Evolutionary conservation across 2,888 invertebrate species (phyloP).

Genomic region (Molanna angustata): DNA sequence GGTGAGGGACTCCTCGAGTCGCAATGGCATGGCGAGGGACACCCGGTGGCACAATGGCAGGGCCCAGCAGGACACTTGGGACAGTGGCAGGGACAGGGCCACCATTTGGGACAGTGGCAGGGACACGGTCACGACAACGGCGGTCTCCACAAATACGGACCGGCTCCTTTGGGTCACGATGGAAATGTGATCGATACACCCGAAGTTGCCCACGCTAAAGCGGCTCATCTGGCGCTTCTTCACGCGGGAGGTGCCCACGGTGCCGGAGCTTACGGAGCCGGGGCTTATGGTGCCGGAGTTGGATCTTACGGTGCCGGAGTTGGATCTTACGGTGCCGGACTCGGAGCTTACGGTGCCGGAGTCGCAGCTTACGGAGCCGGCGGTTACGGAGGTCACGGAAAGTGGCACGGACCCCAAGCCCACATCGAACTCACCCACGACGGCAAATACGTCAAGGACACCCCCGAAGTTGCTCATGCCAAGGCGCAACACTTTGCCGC

Average conservation of each 20-base stretch:
- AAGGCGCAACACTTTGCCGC: conserved; percentile 6
- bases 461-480: conserved; percentile 7
- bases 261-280: not conserved
- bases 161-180: conserved; percentile 45
- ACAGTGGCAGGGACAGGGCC: not conserved
- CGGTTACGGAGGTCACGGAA: not conserved
- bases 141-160: conserved; percentile 36
- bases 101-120: not conserved
- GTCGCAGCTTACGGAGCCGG: not conserved
- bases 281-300: not conserved
- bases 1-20: conserved; percentile 20
- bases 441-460: not conserved
- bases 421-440: conserved; percentile 3
- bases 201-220: conserved; percentile 48
- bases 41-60: not conserved
- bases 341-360: not conserved
- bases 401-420: conserved; percentile 1
- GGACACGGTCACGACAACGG: not conserved
- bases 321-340: not conserved
- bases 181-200: conserved; percentile 59
- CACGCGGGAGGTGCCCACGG: not conserved
- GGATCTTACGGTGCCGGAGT: not conserved
- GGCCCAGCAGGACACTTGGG: conserved; percentile 1
- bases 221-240: conserved; percentile 17
- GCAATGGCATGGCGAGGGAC: not conserved